A percentile compares a stretch with the other conserved stretches of the same genome.
These are phyloP conservation scores for Platichthys flesus DNA, from an alignment of 2,113 vertebrate genomes.

Conservation along the genomic window DNA sequence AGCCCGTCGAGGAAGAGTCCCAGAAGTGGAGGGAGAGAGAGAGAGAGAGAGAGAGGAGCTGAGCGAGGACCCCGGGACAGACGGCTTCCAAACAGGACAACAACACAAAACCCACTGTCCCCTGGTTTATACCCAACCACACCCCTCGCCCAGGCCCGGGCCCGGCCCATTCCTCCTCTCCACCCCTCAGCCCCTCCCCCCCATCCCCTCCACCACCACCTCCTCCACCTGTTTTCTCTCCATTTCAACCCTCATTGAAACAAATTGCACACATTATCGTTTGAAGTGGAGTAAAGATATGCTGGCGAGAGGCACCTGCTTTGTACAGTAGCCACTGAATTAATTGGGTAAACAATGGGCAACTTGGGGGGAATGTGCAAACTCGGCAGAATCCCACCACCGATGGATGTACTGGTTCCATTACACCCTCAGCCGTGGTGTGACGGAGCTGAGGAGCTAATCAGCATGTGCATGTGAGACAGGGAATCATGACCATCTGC, in stretches of 20 bases:
- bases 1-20: constrained; percentile 42
- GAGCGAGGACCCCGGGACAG: constrained; percentile 59
- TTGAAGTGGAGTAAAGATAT: constrained; percentile 28
- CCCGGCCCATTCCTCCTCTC: constrained; percentile 60
- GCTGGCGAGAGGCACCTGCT: constrained; percentile 34
- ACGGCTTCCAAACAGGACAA: constrained; percentile 72
- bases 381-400: background rate
- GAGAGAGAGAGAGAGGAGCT: constrained; percentile 28
- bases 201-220: background rate
- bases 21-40: constrained; percentile 58
- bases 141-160: constrained; percentile 67
- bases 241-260: constrained; percentile 21
- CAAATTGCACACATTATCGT: constrained; percentile 40
- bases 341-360: constrained; percentile 40
- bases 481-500: too few relatives aligned
- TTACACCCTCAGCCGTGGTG: constrained; percentile 27
- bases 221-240: background rate
- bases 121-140: constrained; percentile 82
- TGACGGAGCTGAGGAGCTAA: background rate
- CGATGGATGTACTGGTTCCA: constrained; percentile 30
- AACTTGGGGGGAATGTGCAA: constrained; percentile 35
- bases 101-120: constrained; percentile 74
- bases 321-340: constrained; percentile 16
- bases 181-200: background rate
- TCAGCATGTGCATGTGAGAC: too few relatives aligned